phyloP scores from a whole-genome alignment of 2,888 invertebrate genomes.

The Drosophila meridionalis region DNA sequence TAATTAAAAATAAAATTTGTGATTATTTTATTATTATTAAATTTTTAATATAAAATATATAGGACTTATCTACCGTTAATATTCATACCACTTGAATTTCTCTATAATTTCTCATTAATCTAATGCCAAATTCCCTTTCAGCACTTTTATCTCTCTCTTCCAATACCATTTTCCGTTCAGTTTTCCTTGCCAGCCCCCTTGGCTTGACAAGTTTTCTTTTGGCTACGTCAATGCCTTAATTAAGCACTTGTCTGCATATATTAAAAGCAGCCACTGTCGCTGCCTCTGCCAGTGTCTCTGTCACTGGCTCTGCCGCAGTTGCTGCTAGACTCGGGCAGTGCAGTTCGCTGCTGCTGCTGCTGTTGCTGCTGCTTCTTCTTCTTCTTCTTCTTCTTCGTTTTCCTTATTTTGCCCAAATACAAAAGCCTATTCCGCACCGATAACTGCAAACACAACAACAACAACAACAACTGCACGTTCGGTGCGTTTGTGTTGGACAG shows the following conservation, averaged over 20 bases:
- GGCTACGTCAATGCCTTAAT: conserved; percentile 73
- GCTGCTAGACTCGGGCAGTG: conserved; percentile 27
- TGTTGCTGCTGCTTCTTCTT: conserved; percentile 54
- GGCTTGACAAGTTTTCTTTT: background rate
- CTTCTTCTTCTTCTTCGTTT: conserved; percentile 73
- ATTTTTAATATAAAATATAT: no score
- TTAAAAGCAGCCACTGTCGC: conserved; percentile 74
- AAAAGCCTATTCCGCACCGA: conserved; percentile 82
- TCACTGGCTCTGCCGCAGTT: conserved; percentile 17
- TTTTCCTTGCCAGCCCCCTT: background rate
- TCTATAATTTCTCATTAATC: background rate
- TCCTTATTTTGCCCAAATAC: conserved; percentile 81
- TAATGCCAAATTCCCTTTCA: background rate
- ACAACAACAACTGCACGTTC: conserved; percentile 38
- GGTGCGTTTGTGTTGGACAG: conserved; percentile 62
- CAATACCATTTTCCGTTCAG: background rate
- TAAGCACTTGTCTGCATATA: conserved; percentile 81
- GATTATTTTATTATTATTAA: no score
- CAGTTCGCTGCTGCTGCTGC: conserved; percentile 51
- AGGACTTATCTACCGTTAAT: no score
- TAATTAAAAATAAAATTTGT: no score
- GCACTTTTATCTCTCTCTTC: background rate
- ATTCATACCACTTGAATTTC: background rate
- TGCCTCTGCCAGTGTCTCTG: conserved; percentile 33
- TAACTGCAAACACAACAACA: conserved; percentile 77